These are phyloP conservation scores for Eulemur macaco DNA, from an alignment of 2,113 vertebrate genomes.

Conservation along the genomic window DNA sequence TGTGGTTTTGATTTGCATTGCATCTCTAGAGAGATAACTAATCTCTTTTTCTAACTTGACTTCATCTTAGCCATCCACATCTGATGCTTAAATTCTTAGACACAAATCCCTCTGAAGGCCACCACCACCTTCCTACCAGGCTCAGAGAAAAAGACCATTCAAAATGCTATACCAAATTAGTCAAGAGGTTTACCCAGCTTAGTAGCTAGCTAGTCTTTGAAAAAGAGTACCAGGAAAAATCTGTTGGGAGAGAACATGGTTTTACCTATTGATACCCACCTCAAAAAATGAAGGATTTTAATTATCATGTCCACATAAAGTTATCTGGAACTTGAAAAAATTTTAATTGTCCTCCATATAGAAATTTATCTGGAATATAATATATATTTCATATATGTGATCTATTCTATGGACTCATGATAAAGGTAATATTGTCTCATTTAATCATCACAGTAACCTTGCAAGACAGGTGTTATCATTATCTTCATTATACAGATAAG, in stretches of 20 bases:
- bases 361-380: neutral
- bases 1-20: constrained; percentile 32
- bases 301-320: neutral
- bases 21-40: neutral
- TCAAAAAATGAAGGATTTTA: neutral
- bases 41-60: neutral
- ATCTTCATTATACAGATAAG: constrained; percentile 1
- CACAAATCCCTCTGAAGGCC: neutral
- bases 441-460: neutral
- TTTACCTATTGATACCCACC: neutral
- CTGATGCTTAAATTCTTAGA: neutral
- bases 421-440: neutral
- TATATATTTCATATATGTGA: neutral
- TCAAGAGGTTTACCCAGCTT: neutral
- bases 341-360: neutral
- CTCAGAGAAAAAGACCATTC: neutral
- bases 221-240: constrained; percentile 5
- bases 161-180: neutral
- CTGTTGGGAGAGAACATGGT: neutral
- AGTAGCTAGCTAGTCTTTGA: neutral
- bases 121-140: neutral
- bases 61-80: neutral
- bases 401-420: neutral
- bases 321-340: neutral
- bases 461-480: neutral